Evolutionary conservation across 2,113 vertebrate species (phyloP).

Genomic region (Turnix velox): DNA sequence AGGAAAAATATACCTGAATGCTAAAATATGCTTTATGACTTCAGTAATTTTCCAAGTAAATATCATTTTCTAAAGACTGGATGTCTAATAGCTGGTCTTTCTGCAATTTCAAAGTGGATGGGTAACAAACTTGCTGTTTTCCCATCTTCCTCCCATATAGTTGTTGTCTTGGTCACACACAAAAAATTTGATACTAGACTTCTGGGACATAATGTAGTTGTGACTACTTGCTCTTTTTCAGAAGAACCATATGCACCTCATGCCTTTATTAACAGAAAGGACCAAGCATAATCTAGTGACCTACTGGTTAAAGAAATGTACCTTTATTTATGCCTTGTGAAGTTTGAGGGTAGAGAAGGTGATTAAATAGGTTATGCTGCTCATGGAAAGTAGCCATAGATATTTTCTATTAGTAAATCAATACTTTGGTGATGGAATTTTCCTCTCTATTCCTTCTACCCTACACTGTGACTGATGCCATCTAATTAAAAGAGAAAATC

Average conservation of each 20-base stretch:
- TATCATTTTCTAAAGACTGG: neutral
- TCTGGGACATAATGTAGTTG: neutral
- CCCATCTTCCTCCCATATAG: neutral
- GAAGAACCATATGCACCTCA: neutral
- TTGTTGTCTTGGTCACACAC: neutral
- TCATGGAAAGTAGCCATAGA: neutral
- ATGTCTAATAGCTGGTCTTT: neutral
- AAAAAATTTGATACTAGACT: neutral
- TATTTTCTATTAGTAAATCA: neutral
- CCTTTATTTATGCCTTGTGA: neutral
- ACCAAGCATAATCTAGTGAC: neutral
- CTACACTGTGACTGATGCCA: neutral
- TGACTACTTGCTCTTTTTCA: neutral
- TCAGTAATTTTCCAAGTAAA: neutral
- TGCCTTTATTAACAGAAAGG: neutral
- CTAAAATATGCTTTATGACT: neutral
- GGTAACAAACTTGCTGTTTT: neutral
- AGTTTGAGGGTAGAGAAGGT: neutral
- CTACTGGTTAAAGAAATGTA: neutral
- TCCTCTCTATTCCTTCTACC: neutral
- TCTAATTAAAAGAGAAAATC: neutral
- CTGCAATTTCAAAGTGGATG: neutral
- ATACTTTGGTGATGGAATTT: neutral
- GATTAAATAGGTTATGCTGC: neutral
- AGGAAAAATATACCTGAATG: neutral